These are phyloP conservation scores for Raillietiella orientalis DNA, from an alignment of 2,888 invertebrate species.

Conservation along the genomic window DNA sequence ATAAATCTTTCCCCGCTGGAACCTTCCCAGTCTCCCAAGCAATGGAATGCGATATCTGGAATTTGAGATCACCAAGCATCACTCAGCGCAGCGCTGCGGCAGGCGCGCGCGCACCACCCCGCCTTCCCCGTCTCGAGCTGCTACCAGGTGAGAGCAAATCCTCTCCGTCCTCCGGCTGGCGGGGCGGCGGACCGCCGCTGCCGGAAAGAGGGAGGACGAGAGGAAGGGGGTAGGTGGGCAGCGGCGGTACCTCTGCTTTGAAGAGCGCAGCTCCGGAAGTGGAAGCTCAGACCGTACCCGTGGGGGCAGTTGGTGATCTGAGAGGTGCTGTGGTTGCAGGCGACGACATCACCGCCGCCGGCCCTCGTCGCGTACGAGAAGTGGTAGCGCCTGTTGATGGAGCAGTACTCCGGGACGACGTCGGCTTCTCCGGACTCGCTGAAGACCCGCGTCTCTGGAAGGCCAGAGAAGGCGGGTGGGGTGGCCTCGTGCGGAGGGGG, in stretches of 20 bases:
- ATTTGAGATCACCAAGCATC: too few species aligned
- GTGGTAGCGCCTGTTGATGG: constrained; percentile 24
- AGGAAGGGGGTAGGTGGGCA: too few species aligned
- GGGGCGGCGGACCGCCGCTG: too few species aligned
- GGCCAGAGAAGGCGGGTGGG: constrained; percentile 4
- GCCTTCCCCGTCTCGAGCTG: too few species aligned
- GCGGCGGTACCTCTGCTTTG: background rate
- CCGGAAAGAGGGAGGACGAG: too few species aligned
- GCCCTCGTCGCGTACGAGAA: constrained; percentile 20
- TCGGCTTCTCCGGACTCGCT: constrained; percentile 16
- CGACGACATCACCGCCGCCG: constrained; percentile 15
- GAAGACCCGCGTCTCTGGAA: constrained; percentile 19
- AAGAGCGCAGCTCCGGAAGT: constrained; percentile 22
- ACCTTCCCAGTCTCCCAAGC: constrained; percentile 26
- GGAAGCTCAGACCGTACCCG: constrained; percentile 21
- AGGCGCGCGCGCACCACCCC: too few species aligned
- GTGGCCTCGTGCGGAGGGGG: too few species aligned
- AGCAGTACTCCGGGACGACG: constrained; percentile 23
- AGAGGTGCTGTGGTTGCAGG: constrained; percentile 21
- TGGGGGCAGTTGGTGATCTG: constrained; percentile 24
- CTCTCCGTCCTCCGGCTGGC: too few species aligned
- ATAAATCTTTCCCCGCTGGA: constrained; percentile 14
- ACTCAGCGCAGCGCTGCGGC: too few species aligned
- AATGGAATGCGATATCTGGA: constrained; percentile 23
- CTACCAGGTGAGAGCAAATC: too few species aligned